Conservation (phyloP, 2,797 vertebrate species). For the Chrysocyon brachyurus region DNA sequence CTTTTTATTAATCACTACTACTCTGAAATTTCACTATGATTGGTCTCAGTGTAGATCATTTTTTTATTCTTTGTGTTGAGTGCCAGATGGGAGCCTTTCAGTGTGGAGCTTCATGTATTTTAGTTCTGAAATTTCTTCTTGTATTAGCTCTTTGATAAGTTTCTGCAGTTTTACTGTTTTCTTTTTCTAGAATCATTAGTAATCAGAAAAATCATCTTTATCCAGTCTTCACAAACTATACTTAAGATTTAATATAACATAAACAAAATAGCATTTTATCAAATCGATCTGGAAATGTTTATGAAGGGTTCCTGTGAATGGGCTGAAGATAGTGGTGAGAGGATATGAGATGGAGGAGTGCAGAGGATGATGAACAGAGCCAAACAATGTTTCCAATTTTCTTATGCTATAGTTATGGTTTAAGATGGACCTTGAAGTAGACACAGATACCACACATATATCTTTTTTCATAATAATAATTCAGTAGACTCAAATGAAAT, state of each 20-base stretch:
- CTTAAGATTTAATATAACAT: not conserved
- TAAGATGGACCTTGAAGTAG: not conserved
- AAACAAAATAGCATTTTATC: not conserved
- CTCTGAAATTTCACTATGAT: not conserved
- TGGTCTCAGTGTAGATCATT: too few species aligned
- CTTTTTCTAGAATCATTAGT: not conserved
- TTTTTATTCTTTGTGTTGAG: not conserved
- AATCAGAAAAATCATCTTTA: not conserved
- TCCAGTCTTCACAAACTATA: not conserved
- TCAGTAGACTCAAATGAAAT: not conserved
- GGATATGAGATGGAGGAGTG: not conserved
- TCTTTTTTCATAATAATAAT: not conserved
- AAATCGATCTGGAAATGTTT: too few species aligned
- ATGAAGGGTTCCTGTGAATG: not conserved
- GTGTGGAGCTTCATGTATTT: not conserved
- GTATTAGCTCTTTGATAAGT: not conserved
- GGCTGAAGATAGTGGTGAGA: not conserved
- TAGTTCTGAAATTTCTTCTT: not conserved
- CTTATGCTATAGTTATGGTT: not conserved
- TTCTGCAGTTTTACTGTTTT: not conserved
- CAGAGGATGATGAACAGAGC: not conserved
- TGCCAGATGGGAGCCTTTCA: not conserved
- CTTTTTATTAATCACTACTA: not conserved
- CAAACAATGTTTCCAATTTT: not conserved
- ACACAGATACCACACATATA: not conserved